Evolutionary conservation across 2,888 invertebrate genomes (phyloP).

Genomic region (Drosophila suboccidentalis): DNA sequence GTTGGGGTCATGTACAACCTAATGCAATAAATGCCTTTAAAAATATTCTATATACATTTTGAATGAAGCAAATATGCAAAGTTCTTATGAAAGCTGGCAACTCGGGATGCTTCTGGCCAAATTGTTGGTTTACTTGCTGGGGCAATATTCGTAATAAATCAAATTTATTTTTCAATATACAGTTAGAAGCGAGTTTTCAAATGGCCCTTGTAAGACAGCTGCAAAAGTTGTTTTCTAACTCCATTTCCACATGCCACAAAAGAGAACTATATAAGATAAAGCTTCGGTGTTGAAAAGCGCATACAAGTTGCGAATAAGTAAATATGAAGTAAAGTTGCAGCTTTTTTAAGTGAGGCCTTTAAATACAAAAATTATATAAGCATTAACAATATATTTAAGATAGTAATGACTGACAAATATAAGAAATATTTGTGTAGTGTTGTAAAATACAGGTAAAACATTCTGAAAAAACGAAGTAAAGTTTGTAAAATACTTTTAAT

Average conservation of each 20-base stretch:
- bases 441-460: neutral
- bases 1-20: slow-evolving; percentile 59
- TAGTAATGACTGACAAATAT: no score
- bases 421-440: neutral
- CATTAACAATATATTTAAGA: no score
- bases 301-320: neutral
- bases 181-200: slow-evolving; percentile 45
- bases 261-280: neutral
- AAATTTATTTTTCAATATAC: slow-evolving; percentile 71
- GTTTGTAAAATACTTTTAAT: no score
- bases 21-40: slow-evolving; percentile 75
- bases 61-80: slow-evolving; percentile 75
- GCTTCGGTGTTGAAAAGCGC: neutral
- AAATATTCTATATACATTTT: slow-evolving; percentile 72
- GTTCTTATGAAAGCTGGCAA: slow-evolving; percentile 54
- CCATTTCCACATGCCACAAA: slow-evolving; percentile 22
- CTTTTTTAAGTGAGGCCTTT: no score
- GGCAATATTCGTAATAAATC: slow-evolving; percentile 53
- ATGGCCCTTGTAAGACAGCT: slow-evolving; percentile 19
- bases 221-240: slow-evolving; percentile 25
- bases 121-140: slow-evolving; percentile 32
- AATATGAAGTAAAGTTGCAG: no score
- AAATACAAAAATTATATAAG: no score
- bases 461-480: neutral
- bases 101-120: slow-evolving; percentile 43